phyloP scores from a whole-genome alignment of 2,888 invertebrate genomes.

The Keiferia lycopersicella region DNA sequence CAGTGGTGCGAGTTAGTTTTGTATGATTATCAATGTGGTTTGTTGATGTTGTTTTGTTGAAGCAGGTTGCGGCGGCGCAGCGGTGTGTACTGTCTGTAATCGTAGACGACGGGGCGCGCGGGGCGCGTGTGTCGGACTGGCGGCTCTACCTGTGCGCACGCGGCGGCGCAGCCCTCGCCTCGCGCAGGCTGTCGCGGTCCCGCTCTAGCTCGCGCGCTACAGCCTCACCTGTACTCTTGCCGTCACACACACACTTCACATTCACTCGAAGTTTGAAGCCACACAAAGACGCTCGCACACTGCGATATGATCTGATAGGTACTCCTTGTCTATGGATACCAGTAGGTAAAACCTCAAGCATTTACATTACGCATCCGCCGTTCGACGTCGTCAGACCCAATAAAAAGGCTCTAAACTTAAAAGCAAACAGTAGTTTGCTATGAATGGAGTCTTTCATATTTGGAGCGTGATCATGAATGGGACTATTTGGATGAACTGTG shows the following conservation, averaged over 20 bases:
- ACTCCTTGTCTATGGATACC: slow-evolving; percentile 13
- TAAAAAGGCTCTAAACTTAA: slow-evolving; percentile 26
- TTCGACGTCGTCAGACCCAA: slow-evolving; percentile 4
- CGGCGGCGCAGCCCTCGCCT: not conserved
- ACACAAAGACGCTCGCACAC: slow-evolving; percentile 27
- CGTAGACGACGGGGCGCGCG: slow-evolving; percentile 60
- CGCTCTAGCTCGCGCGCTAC: slow-evolving; percentile 22
- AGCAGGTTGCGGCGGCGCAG: slow-evolving; percentile 50
- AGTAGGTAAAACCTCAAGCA: slow-evolving; percentile 24
- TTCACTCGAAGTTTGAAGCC: slow-evolving; percentile 29
- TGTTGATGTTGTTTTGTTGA: slow-evolving; percentile 50
- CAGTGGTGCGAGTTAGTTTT: not conserved
- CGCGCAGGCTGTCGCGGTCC: slow-evolving; percentile 26
- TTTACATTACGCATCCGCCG: slow-evolving; percentile 27
- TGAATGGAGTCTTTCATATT: slow-evolving; percentile 26
- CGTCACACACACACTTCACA: slow-evolving; percentile 27
- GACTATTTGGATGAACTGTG: not conserved
- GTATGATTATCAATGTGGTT: slow-evolving; percentile 21
- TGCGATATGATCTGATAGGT: slow-evolving; percentile 27
- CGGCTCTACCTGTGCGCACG: slow-evolving; percentile 49
- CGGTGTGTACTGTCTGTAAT: slow-evolving; percentile 23
- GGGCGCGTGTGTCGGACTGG: slow-evolving; percentile 64
- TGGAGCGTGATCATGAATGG: slow-evolving; percentile 12
- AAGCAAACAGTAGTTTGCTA: slow-evolving; percentile 17
- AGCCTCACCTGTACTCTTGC: slow-evolving; percentile 41